These are phyloP conservation scores for Xenus cinereus DNA, from an alignment of 2,113 vertebrate genomes.

Conservation along the genomic window DNA sequence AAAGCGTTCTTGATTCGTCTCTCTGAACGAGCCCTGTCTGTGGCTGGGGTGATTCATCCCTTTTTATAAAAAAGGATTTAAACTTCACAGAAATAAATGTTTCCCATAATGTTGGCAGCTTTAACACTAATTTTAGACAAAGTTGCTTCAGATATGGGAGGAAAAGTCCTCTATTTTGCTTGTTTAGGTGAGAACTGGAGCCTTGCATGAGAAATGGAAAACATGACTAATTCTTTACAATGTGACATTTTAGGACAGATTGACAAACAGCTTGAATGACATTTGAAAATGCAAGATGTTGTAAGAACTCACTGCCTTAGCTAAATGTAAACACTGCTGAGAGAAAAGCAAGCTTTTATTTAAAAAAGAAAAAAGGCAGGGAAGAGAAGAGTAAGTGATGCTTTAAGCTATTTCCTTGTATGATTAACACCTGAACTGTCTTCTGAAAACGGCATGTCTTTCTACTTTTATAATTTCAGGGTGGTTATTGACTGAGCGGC, in stretches of 20 bases:
- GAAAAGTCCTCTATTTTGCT: not conserved
- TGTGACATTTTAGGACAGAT: not conserved
- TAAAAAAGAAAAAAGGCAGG: not conserved
- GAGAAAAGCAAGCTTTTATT: not conserved
- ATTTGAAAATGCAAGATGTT: not conserved
- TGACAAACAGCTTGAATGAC: constrained; percentile 10
- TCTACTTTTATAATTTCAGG: not conserved
- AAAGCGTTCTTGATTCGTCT: not conserved
- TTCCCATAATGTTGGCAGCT: not conserved
- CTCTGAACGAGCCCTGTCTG: not conserved
- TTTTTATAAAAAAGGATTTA: not conserved
- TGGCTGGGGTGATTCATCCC: not conserved
- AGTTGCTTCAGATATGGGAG: not conserved
- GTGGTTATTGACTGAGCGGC: not conserved
- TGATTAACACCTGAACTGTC: not conserved
- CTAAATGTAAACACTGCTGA: not conserved
- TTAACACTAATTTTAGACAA: not conserved
- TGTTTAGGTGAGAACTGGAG: not conserved
- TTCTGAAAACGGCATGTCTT: not conserved
- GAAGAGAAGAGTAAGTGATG: not conserved
- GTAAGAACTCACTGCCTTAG: not conserved
- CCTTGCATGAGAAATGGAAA: not conserved
- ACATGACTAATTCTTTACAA: not conserved
- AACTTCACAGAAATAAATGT: not conserved
- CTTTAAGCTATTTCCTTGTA: not conserved